phyloP scores from a whole-genome alignment of 2,113 vertebrate species.

The Onychostruthus taczanowskii region DNA sequence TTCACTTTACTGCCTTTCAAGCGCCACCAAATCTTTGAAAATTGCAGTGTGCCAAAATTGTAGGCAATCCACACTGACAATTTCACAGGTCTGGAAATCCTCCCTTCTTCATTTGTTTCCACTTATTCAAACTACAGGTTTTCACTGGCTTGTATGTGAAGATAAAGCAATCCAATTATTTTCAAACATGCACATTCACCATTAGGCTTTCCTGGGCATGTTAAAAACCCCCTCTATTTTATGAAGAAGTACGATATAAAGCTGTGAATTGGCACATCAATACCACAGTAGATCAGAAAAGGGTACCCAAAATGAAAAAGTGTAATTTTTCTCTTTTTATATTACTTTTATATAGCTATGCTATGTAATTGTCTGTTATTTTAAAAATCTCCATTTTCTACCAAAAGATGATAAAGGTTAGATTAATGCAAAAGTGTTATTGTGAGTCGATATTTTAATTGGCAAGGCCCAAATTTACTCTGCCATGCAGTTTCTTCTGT shows the following conservation, averaged over 20 bases:
- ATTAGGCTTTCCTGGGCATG: neutral
- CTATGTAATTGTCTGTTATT: neutral
- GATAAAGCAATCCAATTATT: neutral
- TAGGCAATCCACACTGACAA: neutral
- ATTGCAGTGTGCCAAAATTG: neutral
- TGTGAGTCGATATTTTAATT: neutral
- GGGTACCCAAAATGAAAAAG: neutral
- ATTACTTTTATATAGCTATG: neutral
- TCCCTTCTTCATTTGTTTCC: neutral
- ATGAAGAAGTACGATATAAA: neutral
- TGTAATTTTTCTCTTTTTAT: neutral
- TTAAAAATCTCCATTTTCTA: neutral
- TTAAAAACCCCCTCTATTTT: neutral
- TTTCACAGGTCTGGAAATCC: constrained; percentile 11
- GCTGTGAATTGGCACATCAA: neutral
- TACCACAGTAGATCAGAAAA: neutral
- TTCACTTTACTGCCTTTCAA: neutral
- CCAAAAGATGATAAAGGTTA: neutral
- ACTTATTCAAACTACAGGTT: constrained; percentile 4
- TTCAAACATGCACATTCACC: neutral
- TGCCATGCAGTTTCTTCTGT: neutral
- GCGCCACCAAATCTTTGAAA: neutral
- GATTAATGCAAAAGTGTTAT: neutral
- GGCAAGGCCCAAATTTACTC: neutral
- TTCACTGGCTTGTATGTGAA: neutral